These are phyloP conservation scores for Phocoena phocoena DNA, from an alignment of 2,113 vertebrate species.

Conservation along the genomic window DNA sequence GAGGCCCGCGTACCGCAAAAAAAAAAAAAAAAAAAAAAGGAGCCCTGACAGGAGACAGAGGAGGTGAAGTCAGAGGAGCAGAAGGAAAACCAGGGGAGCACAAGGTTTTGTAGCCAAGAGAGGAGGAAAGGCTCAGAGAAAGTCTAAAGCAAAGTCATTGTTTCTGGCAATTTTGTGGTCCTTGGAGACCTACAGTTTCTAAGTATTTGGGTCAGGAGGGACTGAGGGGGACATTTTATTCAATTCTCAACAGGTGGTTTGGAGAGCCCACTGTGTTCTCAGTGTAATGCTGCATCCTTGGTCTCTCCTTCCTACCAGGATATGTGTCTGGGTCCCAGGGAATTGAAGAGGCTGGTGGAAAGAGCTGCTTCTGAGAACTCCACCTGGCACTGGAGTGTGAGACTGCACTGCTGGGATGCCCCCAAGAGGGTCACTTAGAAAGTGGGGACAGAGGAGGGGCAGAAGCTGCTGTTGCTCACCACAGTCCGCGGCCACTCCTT, in stretches of 20 bases:
- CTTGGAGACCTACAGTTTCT: neutral
- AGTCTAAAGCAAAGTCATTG: neutral
- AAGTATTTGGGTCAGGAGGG: neutral
- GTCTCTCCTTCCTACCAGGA: neutral
- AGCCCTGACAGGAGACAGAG: neutral
- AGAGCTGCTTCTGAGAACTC: neutral
- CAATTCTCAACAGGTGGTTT: neutral
- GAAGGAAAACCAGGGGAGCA: neutral
- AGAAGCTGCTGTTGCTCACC: neutral
- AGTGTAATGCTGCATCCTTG: neutral
- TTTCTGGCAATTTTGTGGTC: neutral
- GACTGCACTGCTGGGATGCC: neutral
- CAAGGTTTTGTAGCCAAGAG: neutral
- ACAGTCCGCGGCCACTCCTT: neutral
- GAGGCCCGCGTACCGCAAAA: too few relatives aligned
- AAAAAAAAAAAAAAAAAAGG: neutral
- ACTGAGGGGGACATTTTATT: neutral
- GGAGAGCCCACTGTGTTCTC: neutral
- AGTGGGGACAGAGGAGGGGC: too few relatives aligned
- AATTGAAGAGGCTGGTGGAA: neutral
- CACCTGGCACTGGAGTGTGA: neutral
- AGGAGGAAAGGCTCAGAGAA: neutral
- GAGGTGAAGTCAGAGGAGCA: neutral
- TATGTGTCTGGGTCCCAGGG: neutral
- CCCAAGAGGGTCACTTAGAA: neutral